A percentile compares a stretch with the other conserved stretches of the same genome.
Conservation (phyloP, 2,797 vertebrate species). For the Scarus forsteni region DNA sequence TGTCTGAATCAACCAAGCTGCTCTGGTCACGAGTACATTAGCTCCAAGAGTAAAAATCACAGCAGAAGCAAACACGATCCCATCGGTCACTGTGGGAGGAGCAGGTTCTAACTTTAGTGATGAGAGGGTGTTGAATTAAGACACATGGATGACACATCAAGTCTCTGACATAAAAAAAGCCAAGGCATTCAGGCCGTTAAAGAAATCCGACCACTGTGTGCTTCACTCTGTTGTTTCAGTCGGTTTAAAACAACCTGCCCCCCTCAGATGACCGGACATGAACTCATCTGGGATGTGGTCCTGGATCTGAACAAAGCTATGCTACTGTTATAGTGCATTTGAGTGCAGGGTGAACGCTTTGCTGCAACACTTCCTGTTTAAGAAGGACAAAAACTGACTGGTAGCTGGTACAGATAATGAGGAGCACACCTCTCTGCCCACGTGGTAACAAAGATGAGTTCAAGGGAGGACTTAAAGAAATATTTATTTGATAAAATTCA, state of each 20-base stretch:
- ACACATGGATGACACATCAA: constrained; percentile 42
- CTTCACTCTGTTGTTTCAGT: constrained; percentile 27
- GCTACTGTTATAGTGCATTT: constrained; percentile 56
- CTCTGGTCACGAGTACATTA: constrained; percentile 38
- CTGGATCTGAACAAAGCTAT: constrained; percentile 53
- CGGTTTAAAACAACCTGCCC: constrained; percentile 30
- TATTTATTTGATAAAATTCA: constrained; percentile 84
- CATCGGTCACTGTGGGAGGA: constrained; percentile 25
- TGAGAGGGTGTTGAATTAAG: constrained; percentile 43
- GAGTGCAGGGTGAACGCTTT: constrained; percentile 43
- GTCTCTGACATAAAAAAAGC: constrained; percentile 27
- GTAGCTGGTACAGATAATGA: constrained; percentile 44
- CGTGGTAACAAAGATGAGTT: constrained; percentile 62
- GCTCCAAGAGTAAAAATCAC: constrained; percentile 30
- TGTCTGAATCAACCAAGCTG: constrained; percentile 55
- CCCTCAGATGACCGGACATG: constrained; percentile 21
- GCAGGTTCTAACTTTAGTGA: constrained; percentile 42
- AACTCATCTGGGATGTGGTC: constrained; percentile 41
- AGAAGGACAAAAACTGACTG: constrained; percentile 41
- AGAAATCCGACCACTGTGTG: constrained; percentile 28
- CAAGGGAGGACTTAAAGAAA: constrained; percentile 75
- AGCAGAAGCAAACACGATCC: constrained; percentile 17
- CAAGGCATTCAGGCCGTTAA: constrained; percentile 33
- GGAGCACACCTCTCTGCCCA: constrained; percentile 40
- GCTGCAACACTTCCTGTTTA: constrained; percentile 49